These are phyloP conservation scores for Glareola pratincola DNA, from an alignment of 2,113 vertebrate species.

Conservation along the genomic window DNA sequence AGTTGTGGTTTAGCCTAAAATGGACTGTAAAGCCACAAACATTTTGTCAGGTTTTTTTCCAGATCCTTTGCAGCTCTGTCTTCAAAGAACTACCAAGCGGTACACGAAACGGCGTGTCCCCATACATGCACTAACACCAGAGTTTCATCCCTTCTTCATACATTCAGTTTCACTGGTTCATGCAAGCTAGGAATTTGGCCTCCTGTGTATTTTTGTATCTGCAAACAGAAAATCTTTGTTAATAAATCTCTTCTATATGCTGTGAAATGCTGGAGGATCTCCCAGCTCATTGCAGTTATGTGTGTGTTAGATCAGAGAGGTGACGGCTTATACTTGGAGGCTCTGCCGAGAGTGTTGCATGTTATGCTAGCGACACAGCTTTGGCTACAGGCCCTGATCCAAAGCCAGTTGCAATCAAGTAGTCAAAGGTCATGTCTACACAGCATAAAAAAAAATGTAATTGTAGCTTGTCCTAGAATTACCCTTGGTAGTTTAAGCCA, in stretches of 20 bases:
- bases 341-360: constrained; percentile 31
- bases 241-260: constrained; percentile 47
- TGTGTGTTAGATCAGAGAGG: constrained; percentile 44
- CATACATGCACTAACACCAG: fast-evolving
- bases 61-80: not conserved
- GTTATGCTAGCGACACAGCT: constrained; percentile 5
- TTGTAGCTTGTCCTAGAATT: constrained; percentile 52
- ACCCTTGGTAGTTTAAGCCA: constrained; percentile 30
- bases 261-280: constrained; percentile 40
- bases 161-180: not conserved
- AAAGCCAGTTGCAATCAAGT: constrained; percentile 45
- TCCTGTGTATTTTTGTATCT: not conserved
- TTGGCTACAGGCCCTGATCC: constrained; percentile 43
- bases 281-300: constrained; percentile 23
- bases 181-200: not conserved
- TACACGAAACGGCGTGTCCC: not conserved
- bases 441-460: constrained; percentile 31
- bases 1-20: not conserved
- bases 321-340: constrained; percentile 18
- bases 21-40: not conserved
- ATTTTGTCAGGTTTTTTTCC: not conserved
- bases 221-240: constrained; percentile 22
- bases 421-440: constrained; percentile 60
- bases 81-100: not conserved
- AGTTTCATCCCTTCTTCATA: not conserved